Percentiles rank a stretch among this genome's conserved stretches.
phyloP scores from a whole-genome alignment of 2,113 vertebrate genomes.

The Diadophis punctatus region DNA sequence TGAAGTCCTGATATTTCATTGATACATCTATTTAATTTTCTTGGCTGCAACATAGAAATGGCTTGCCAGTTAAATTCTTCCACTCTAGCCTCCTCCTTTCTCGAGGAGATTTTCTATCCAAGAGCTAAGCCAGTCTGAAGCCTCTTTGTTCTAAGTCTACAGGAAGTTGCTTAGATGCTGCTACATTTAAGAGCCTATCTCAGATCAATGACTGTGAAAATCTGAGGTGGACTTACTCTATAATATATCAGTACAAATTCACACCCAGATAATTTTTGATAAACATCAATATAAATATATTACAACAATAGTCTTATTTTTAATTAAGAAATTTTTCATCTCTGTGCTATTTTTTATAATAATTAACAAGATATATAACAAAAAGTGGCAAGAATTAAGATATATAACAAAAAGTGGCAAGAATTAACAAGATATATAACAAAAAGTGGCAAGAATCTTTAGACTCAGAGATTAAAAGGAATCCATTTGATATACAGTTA shows the following conservation, averaged over 20 bases:
- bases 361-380: background rate
- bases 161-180: background rate
- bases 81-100: background rate
- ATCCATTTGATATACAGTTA: background rate
- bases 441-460: background rate
- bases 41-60: background rate
- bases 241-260: background rate
- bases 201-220: background rate
- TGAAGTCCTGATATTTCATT: background rate
- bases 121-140: background rate
- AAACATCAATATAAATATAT: background rate
- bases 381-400: background rate
- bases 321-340: background rate
- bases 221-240: background rate
- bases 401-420: background rate
- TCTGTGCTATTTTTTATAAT: background rate
- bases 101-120: background rate
- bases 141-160: background rate
- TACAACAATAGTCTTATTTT: background rate
- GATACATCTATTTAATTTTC: background rate
- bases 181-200: background rate
- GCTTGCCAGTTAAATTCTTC: background rate
- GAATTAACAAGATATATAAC: background rate
- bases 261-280: background rate
- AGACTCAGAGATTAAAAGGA: conserved; percentile 13